A percentile compares a stretch with the other conserved stretches of the same genome.
phyloP scores from a whole-genome alignment of 2,797 vertebrate species.

The Anas georgica region DNA sequence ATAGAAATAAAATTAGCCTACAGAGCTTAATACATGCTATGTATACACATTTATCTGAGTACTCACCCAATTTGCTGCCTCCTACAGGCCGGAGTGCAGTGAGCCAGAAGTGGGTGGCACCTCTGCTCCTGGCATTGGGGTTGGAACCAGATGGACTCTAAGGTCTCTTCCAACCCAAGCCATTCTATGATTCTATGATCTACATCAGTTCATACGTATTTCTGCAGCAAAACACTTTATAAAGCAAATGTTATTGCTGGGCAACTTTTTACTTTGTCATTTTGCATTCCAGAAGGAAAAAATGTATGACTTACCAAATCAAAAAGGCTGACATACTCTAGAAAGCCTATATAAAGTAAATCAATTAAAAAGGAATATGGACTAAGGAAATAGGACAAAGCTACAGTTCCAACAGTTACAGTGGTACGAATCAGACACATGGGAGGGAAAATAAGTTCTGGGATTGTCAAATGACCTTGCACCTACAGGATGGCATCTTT shows the following conservation, averaged over 20 bases:
- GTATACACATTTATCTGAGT: neutral
- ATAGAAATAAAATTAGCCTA: neutral
- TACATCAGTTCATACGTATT: neutral
- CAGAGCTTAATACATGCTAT: neutral
- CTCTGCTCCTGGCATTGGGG: too few species aligned
- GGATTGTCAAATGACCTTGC: neutral
- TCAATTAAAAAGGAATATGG: neutral
- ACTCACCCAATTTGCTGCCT: neutral
- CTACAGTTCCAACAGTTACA: neutral
- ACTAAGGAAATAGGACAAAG: neutral
- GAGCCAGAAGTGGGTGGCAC: too few species aligned
- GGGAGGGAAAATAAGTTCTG: neutral
- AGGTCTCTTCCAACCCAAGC: too few species aligned
- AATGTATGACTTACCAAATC: neutral
- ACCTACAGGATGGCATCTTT: neutral
- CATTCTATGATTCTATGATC: neutral
- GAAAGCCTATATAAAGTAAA: neutral
- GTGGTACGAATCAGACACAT: neutral
- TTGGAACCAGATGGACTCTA: too few species aligned
- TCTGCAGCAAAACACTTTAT: neutral
- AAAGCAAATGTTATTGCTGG: neutral
- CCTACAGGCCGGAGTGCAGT: too few species aligned
- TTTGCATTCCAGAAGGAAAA: neutral
- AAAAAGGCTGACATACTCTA: neutral
- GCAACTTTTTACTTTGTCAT: neutral